These are phyloP conservation scores for Platerodrilus igneus DNA, from an alignment of 2,888 invertebrate genomes.

Conservation along the genomic window DNA sequence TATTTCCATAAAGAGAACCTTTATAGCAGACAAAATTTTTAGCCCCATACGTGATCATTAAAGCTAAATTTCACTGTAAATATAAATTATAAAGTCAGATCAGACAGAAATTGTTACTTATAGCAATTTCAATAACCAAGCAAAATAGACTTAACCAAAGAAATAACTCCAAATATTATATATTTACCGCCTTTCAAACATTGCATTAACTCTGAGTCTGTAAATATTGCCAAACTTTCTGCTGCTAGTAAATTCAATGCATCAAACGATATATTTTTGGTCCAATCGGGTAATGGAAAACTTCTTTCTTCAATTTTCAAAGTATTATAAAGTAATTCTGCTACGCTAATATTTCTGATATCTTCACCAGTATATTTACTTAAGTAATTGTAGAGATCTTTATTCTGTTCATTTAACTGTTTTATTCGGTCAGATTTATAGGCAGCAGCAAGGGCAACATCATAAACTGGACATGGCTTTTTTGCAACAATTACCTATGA, in stretches of 20 bases:
- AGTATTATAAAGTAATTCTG: constrained; percentile 69
- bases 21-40: no score
- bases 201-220: constrained; percentile 66
- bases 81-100: no score
- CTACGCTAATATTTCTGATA: constrained; percentile 57
- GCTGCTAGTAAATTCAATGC: constrained; percentile 64
- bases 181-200: constrained; percentile 64
- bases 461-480: constrained; percentile 54
- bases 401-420: constrained; percentile 52
- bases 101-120: no score
- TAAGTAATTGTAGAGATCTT: constrained; percentile 61
- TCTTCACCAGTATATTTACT: constrained; percentile 54
- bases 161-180: constrained; percentile 7
- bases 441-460: constrained; percentile 50
- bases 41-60: no score
- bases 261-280: constrained; percentile 62
- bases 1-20: no score
- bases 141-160: no score
- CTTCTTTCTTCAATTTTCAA: constrained; percentile 64
- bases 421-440: constrained; percentile 51
- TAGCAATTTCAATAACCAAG: no score
- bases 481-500: constrained; percentile 49
- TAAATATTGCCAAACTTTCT: constrained; percentile 64
- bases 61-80: no score
- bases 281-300: constrained; percentile 71